Evolutionary conservation across 1,140 invertebrate species (phyloP), one percentile per base, ranked within the genome.

Genomic region (Drosophila chauvacae): DNA sequence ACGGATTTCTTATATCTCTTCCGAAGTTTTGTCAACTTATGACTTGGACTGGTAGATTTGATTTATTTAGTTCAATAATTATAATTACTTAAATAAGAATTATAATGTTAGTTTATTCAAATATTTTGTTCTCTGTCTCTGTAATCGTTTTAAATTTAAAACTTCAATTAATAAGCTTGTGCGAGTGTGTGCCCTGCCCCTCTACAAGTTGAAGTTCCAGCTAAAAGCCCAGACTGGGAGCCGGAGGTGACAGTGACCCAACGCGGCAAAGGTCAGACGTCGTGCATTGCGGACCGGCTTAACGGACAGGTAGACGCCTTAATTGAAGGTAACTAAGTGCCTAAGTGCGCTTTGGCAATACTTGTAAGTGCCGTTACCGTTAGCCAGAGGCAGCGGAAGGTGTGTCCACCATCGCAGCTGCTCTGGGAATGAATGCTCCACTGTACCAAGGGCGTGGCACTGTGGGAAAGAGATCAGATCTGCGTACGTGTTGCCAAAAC

Each of bases 221-320:
- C 66, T 45, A 68, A 45, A 66, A 30, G n/a, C 61, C 30, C 14
- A 10, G 37, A n/a, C 39, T 37, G n/a, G 58, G 39, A 59, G 60
- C 18, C 41, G 56, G 53, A 63, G 55, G 71, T 63, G 70, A 58
- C 45, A 77, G 77, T 87, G 83, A 87, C 83, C 83, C 77, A 74
- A 77, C 83, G 79, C 81, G 76, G 60, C 53, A 76, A 77, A 76
- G 83, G 85, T 87, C 83, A 82, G 76, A 56, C 53, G 53, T 42
- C 51, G 82, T 81, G 82, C 73, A 86, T 74, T 86, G 72, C 70
- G 33, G 58, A 18, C 77, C 59, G 62, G 68, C 63, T 85, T 81
- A 81, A 81, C 78, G 81, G 81, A 35, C 81, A 85, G 81, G 77
- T 84, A 80, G 77, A 71, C 72, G 81, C 71, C 62, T 70, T 70